Conservation (phyloP, 2,888 invertebrate genomes). For the Tridacna gigas region DNA sequence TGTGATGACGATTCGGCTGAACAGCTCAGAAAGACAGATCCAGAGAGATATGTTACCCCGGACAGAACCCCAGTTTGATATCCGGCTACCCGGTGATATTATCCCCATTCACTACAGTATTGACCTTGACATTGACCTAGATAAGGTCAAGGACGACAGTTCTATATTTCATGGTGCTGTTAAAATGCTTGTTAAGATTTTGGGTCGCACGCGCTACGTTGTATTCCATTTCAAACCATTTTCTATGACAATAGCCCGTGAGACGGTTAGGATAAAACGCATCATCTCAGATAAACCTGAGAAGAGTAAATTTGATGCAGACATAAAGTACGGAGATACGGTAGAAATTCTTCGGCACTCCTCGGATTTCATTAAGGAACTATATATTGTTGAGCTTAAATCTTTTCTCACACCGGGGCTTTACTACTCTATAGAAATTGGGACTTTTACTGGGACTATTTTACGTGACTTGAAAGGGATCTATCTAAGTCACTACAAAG, state of each 20-base stretch:
- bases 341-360: slow-evolving; percentile 65
- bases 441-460: slow-evolving; percentile 68
- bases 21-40: neutral
- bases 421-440: slow-evolving; percentile 65
- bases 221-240: slow-evolving; percentile 72
- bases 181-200: slow-evolving; percentile 66
- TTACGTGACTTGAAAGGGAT: slow-evolving; percentile 71
- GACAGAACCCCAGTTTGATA: slow-evolving; percentile 46
- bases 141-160: slow-evolving; percentile 42
- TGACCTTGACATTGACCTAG: slow-evolving; percentile 68
- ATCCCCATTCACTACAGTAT: slow-evolving; percentile 75
- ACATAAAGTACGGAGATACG: slow-evolving; percentile 12
- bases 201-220: slow-evolving; percentile 66
- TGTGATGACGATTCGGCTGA: neutral
- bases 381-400: slow-evolving; percentile 71
- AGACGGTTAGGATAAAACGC: slow-evolving; percentile 49
- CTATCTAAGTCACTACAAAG: slow-evolving; percentile 74
- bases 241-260: slow-evolving; percentile 50
- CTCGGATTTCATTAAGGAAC: slow-evolving; percentile 66
- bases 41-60: slow-evolving; percentile 20
- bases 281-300: neutral
- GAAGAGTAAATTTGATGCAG: slow-evolving; percentile 8
- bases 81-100: slow-evolving; percentile 73
- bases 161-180: slow-evolving; percentile 69
- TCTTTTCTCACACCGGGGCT: slow-evolving; percentile 51